These are phyloP conservation scores for Micoletzkya japonica DNA, from an alignment of 2,888 invertebrate species.

Conservation along the genomic window DNA sequence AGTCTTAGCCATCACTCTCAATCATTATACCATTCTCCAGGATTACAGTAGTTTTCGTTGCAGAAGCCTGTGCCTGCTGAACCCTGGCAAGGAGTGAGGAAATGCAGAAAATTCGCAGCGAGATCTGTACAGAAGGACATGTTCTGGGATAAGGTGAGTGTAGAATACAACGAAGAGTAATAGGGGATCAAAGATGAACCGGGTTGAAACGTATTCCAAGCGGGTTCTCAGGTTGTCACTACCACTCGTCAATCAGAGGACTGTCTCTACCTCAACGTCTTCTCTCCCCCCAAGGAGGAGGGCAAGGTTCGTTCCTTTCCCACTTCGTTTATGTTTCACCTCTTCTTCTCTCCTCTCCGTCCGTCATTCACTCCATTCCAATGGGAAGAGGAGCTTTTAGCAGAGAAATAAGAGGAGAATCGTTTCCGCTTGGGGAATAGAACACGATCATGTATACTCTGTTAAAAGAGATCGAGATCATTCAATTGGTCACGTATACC, in stretches of 20 bases:
- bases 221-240: neutral
- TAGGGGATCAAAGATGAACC: neutral
- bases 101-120: conserved; percentile 39
- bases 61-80: conserved; percentile 50
- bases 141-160: conserved; percentile 50
- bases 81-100: conserved; percentile 41
- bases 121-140: conserved; percentile 52
- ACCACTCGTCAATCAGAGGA: conserved; percentile 43
- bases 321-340: too few relatives aligned
- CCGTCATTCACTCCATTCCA: too few relatives aligned
- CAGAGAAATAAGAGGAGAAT: too few relatives aligned
- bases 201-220: neutral
- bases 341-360: too few relatives aligned
- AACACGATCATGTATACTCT: too few relatives aligned
- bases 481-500: too few relatives aligned
- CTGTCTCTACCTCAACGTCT: conserved; percentile 55
- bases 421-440: too few relatives aligned
- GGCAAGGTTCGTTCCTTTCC: conserved; percentile 32
- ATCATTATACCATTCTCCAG: neutral
- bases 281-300: conserved; percentile 41
- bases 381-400: too few relatives aligned
- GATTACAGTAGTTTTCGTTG: conserved; percentile 24
- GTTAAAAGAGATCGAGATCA: too few relatives aligned
- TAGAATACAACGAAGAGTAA: too few relatives aligned
- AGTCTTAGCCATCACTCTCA: neutral